Base-by-base conservation (phyloP, 2,888 invertebrate genomes). In the Teleogryllus oceanicus region DNA sequence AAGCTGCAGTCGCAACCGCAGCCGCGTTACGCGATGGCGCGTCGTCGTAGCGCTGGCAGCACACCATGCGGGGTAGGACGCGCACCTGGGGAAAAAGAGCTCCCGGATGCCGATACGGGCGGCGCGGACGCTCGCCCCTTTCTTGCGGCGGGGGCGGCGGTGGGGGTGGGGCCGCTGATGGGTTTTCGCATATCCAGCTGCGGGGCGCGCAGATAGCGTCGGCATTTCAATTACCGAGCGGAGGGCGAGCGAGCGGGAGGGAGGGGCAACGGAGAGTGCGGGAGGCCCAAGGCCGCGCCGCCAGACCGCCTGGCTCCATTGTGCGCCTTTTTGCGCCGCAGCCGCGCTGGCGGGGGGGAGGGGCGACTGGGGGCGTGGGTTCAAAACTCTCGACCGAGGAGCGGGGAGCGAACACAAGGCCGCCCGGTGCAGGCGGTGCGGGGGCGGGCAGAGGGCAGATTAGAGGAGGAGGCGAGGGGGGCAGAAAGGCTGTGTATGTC, bases 301-400 rank as follows among this genome's bases (percentile, higher is more conserved):
- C 62, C 62, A 62, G 62, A 62, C 62, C 62, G 62, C 62, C 62
- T 62, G 62, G 62, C 62, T 62, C 62, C 62, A 62, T 62, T 62
- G 62, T 62, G 62, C 13, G 62, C 62, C 16, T 62, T 62, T 62
- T 62, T 62, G 62, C 62, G 62, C 13, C 37, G 37, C 37, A 37
- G 13, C n/a, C 5, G 16, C 16, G n/a, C 62, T 62, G 62, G 62
- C 0, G 62, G 62, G 4, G 62, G n/a, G 62, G 62, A 5, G 62
- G n/a, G 13, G 62, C 62, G 13, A 13, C 16, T 62, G 62, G 37
- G 37, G 37, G 37, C 37, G 37, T 37, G 8, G 37, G 37, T 37
- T 37, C 37, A 37, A 37, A 37, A 37, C 37, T 37, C 37, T 37
- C 37, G 37, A 8, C 37, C 37, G 37, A 37, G 8, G 37, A 37